Conservation (phyloP, 1,140 invertebrate species). For the Pseudomyrmex gracilis region DNA sequence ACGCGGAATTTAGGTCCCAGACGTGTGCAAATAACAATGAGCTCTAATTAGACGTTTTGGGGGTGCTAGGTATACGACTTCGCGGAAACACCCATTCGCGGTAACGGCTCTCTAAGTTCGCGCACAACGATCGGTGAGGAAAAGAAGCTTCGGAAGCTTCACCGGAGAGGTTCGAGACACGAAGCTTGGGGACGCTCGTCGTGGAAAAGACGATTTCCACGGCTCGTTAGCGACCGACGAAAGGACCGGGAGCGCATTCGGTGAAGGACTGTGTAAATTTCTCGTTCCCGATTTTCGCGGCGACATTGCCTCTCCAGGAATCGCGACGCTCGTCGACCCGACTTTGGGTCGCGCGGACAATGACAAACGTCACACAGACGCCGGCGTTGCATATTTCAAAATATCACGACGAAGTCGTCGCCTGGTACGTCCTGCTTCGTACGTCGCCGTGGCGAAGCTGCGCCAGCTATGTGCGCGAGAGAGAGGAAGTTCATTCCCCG, state of each 20-base stretch:
- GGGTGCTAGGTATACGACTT: slow-evolving; percentile 3
- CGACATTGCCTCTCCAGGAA: slow-evolving; percentile 29
- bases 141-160: slow-evolving; percentile 1
- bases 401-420: slow-evolving; percentile 29
- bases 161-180: slow-evolving; percentile 38
- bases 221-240: slow-evolving; percentile 64
- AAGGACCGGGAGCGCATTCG: not conserved
- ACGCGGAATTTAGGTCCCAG: not conserved
- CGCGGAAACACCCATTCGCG: slow-evolving; percentile 62
- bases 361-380: slow-evolving; percentile 51
- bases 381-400: slow-evolving; percentile 52
- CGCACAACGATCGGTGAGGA: not conserved
- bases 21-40: slow-evolving; percentile 65
- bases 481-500: not conserved
- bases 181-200: slow-evolving; percentile 12
- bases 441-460: slow-evolving; percentile 13
- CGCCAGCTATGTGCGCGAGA: slow-evolving; percentile 39
- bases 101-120: slow-evolving; percentile 63
- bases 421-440: slow-evolving; percentile 22
- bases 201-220: slow-evolving; percentile 52
- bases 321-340: slow-evolving; percentile 16
- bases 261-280: slow-evolving; percentile 67
- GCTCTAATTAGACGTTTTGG: slow-evolving; percentile 61
- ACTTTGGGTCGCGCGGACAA: slow-evolving; percentile 37
- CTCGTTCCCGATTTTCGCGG: slow-evolving; percentile 56